Evolutionary conservation across 2,113 vertebrate genomes (phyloP).

Genomic region (Percopsis transmontana): DNA sequence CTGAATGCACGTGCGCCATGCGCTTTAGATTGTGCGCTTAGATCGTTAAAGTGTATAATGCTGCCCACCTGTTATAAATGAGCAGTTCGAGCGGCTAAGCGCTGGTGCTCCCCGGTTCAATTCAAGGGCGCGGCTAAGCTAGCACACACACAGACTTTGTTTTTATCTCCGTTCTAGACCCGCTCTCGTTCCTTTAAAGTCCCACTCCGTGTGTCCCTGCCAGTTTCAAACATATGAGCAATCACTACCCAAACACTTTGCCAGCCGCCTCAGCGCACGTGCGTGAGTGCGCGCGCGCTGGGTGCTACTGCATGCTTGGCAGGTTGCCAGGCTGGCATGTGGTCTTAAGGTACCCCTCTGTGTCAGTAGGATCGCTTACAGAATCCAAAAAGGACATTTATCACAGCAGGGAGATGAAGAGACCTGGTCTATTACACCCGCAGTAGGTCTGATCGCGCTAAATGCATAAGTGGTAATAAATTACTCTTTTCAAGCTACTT

Average conservation of each 20-base stretch:
- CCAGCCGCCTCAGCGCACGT: not conserved
- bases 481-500: slow-evolving; percentile 47
- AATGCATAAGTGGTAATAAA: slow-evolving; percentile 59
- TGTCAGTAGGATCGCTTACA: slow-evolving; percentile 50
- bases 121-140: slow-evolving; percentile 61
- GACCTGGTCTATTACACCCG: slow-evolving; percentile 51
- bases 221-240: not conserved
- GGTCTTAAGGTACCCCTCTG: slow-evolving; percentile 35
- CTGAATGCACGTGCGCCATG: too few relatives aligned
- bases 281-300: slow-evolving; percentile 9
- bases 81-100: slow-evolving; percentile 70
- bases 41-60: too few relatives aligned
- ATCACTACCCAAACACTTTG: not conserved
- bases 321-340: slow-evolving; percentile 41
- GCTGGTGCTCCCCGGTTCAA: slow-evolving; percentile 61
- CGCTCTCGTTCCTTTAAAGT: slow-evolving; percentile 10
- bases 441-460: slow-evolving; percentile 39
- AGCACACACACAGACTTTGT: slow-evolving; percentile 24
- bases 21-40: too few relatives aligned
- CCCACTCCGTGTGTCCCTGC: not conserved
- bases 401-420: slow-evolving; percentile 61
- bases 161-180: not conserved
- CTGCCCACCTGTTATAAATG: slow-evolving; percentile 73
- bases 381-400: slow-evolving; percentile 63
- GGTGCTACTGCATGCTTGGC: slow-evolving; percentile 43